Conservation (phyloP, 2,888 invertebrate species). For the Cyclophora punctaria region DNA sequence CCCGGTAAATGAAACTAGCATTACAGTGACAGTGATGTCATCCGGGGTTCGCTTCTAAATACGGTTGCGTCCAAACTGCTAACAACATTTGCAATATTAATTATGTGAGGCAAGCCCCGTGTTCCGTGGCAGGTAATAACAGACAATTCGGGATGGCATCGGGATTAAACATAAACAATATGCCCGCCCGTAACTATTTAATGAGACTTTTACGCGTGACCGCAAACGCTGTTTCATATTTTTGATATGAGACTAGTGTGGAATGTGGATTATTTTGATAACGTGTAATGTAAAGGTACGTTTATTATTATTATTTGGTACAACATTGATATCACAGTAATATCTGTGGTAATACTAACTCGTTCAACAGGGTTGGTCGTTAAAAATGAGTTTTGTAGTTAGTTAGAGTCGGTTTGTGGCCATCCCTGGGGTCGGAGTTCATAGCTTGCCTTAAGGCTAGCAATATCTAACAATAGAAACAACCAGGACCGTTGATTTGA, state of each 20-base stretch:
- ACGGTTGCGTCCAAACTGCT: slow-evolving; percentile 48
- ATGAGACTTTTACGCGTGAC: slow-evolving; percentile 37
- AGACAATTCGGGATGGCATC: slow-evolving; percentile 45
- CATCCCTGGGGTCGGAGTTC: too few relatives aligned
- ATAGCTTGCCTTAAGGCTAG: too few relatives aligned
- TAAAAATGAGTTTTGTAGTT: too few relatives aligned
- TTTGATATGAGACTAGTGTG: too few relatives aligned
- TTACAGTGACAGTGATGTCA: slow-evolving; percentile 8
- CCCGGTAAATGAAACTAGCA: neutral
- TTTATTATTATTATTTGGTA: too few relatives aligned
- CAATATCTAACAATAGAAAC: too few relatives aligned
- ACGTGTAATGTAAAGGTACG: neutral
- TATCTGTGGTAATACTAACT: too few relatives aligned
- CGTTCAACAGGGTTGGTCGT: too few relatives aligned
- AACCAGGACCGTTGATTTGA: too few relatives aligned
- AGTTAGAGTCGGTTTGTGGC: too few relatives aligned
- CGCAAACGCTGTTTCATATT: slow-evolving; percentile 13
- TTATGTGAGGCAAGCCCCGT: slow-evolving; percentile 52
- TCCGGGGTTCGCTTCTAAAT: slow-evolving; percentile 21
- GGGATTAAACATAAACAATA: slow-evolving; percentile 62
- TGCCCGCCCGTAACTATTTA: slow-evolving; percentile 47
- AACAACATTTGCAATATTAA: slow-evolving; percentile 72
- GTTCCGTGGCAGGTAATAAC: slow-evolving; percentile 48
- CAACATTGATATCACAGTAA: too few relatives aligned
- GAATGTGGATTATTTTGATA: too few relatives aligned